Evolutionary conservation across 2,888 invertebrate species (phyloP).

Genomic region (Minunthozetes semirufus): DNA sequence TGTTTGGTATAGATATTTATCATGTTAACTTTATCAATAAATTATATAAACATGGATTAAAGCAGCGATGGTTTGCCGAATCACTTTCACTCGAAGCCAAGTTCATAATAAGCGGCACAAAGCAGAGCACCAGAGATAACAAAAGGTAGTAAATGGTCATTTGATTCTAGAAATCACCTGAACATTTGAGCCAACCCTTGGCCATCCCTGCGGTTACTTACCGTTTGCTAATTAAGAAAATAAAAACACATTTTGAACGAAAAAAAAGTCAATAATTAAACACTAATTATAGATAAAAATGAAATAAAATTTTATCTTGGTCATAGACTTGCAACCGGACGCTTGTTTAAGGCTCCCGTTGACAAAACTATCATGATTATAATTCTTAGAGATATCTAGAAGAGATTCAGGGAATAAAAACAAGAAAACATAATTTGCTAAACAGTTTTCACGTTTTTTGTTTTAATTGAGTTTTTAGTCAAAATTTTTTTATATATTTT

Average conservation of each 20-base stretch:
- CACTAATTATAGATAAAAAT: background rate
- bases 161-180: background rate
- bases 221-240: background rate
- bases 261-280: background rate
- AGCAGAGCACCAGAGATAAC: too few species aligned
- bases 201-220: background rate
- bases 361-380: background rate
- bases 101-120: background rate
- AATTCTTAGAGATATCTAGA: conserved; percentile 22
- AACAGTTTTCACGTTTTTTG: background rate
- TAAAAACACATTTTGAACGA: background rate
- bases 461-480: background rate
- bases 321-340: conserved; percentile 27
- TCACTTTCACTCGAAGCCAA: background rate
- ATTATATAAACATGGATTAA: background rate
- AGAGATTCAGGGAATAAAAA: conserved; percentile 19
- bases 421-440: conserved; percentile 19
- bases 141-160: too few species aligned
- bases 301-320: background rate
- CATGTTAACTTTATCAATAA: background rate
- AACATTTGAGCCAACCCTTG: background rate
- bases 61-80: background rate
- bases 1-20: background rate
- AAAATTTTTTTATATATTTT: background rate
- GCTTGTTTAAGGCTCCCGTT: conserved; percentile 28